Evolutionary conservation across 2,888 invertebrate genomes (phyloP).

Genomic region (Orthonychiurus folsomi): DNA sequence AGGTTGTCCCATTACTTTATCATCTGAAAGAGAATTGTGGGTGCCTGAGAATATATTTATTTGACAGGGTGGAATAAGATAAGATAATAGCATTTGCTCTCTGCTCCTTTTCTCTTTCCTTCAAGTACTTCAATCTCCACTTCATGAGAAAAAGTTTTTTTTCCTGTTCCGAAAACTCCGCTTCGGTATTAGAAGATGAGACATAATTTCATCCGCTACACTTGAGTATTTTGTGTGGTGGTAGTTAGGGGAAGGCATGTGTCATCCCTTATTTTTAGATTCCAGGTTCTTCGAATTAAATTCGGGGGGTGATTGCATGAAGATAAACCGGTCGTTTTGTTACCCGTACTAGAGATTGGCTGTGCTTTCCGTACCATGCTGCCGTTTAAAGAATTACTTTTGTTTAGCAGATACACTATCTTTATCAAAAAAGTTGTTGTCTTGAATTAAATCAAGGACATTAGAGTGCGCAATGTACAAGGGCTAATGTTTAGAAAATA

Average conservation of each 20-base stretch:
- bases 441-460: too few relatives aligned
- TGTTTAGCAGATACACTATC: too few relatives aligned
- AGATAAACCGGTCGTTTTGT: too few relatives aligned
- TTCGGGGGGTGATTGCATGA: too few relatives aligned
- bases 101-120: background rate
- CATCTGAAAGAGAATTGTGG: background rate
- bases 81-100: background rate
- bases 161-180: background rate
- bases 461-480: too few relatives aligned
- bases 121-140: too few relatives aligned
- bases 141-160: background rate
- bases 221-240: background rate
- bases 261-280: background rate
- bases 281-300: background rate
- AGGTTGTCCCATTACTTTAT: conserved; percentile 1
- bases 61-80: background rate
- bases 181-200: background rate
- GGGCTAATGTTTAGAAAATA: too few relatives aligned
- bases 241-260: background rate
- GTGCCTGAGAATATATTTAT: background rate
- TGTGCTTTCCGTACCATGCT: too few relatives aligned
- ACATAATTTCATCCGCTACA: background rate
- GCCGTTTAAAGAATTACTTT: too few relatives aligned
- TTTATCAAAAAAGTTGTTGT: too few relatives aligned
- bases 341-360: too few relatives aligned